A percentile compares a stretch with the other conserved stretches of the same genome.
These are phyloP conservation scores for Eubucco bourcierii DNA, from an alignment of 2,113 vertebrate genomes.

Conservation along the genomic window DNA sequence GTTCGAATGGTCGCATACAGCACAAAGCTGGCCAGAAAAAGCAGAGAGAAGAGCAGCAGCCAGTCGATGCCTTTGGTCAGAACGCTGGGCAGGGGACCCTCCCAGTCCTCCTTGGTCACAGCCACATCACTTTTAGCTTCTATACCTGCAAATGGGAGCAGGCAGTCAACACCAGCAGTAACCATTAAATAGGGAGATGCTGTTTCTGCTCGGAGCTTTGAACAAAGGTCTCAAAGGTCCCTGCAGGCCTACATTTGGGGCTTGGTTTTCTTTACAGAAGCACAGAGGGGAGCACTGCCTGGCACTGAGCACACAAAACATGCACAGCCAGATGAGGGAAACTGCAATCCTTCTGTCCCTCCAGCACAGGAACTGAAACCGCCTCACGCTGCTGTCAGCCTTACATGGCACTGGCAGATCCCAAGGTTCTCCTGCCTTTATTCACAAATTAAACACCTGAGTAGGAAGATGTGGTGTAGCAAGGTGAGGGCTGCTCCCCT, in stretches of 20 bases:
- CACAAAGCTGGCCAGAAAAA: constrained; percentile 88
- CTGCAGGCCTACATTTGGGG: accelerated
- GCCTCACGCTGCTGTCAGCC: not conserved
- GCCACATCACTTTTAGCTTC: constrained; percentile 79
- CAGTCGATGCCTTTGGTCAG: constrained; percentile 90
- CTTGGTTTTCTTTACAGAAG: not conserved
- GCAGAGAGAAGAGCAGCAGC: constrained; percentile 92
- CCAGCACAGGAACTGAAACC: not conserved
- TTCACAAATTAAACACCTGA: not conserved
- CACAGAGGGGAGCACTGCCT: not conserved
- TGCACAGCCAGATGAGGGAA: not conserved
- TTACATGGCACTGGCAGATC: not conserved
- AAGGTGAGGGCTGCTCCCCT: too few species aligned
- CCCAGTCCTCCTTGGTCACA: constrained; percentile 81
- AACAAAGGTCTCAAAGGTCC: not conserved
- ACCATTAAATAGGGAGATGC: not conserved
- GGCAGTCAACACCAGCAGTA: not conserved
- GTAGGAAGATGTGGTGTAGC: not conserved
- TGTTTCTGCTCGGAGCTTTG: not conserved
- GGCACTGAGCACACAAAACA: not conserved
- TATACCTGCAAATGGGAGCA: constrained; percentile 80
- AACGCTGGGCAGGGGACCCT: constrained; percentile 86
- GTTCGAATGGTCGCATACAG: constrained; percentile 90
- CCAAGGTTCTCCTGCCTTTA: not conserved
- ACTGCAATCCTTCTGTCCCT: not conserved